Percentiles rank a stretch among this genome's conserved stretches.
Evolutionary conservation across 2,113 vertebrate genomes (phyloP).

Genomic region (Phyllostomus hastatus): DNA sequence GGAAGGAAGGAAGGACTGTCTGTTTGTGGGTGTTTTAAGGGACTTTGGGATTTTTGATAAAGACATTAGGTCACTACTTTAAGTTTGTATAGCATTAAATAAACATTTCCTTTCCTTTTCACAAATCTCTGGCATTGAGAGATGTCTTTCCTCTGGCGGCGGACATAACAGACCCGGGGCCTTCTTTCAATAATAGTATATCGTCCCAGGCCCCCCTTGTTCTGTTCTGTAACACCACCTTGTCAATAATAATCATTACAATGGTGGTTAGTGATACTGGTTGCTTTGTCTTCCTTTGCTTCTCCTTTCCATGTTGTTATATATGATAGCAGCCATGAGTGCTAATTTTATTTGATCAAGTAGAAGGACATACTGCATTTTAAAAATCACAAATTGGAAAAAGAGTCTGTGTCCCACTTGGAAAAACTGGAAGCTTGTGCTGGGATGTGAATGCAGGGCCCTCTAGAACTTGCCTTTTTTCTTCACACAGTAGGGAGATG

Average conservation of each 20-base stretch:
- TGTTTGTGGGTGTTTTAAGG: too few relatives aligned
- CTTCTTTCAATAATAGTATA: too few relatives aligned
- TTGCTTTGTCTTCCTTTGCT: neutral
- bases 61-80: too few relatives aligned
- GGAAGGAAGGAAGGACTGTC: too few relatives aligned
- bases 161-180: too few relatives aligned
- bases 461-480: neutral
- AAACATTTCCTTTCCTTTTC: too few relatives aligned
- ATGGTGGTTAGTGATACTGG: neutral
- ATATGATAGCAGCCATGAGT: accelerated
- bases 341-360: neutral
- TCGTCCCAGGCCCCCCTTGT: too few relatives aligned
- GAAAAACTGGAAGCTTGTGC: neutral
- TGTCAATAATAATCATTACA: neutral
- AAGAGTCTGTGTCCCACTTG: neutral
- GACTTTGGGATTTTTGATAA: too few relatives aligned
- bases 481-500: neutral
- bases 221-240: too few relatives aligned
- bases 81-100: too few relatives aligned
- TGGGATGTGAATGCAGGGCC: neutral
- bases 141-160: too few relatives aligned
- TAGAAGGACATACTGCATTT: neutral
- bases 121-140: too few relatives aligned
- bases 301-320: accelerated
- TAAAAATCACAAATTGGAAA: accelerated